Evolutionary conservation across 2,888 invertebrate species (phyloP), one percentile per base, ranked within the genome.

Genomic region (Hypercompe scribonia): DNA sequence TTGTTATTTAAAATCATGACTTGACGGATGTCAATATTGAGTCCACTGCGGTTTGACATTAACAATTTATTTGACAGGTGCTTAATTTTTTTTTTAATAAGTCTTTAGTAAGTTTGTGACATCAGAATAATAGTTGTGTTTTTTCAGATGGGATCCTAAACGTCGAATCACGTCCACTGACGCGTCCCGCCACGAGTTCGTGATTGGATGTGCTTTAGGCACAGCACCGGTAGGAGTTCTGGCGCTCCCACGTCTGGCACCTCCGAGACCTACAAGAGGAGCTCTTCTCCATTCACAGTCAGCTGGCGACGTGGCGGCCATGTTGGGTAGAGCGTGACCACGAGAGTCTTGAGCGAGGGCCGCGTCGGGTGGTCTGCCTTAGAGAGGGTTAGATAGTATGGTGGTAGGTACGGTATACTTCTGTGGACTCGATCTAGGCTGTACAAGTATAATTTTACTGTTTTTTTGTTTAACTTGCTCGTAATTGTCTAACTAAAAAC

Each of bases 161-260:
- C 97, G 98, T 78, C 97, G 99, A 79, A 97, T 99, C 97, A 99
- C 98, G 7, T 98, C 99, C 0, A 98, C 98, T 72, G 99, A 99
- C 90, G 99, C 99, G 3, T 96, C 98, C 34, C 97, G 97, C 71
- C 99, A 99, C 93, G 98, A 98, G 88, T 99, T 99, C 86, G 97
- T 97, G 81, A 96, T 96, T 13, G 96, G 97, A 8, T 93, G 93
- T 71, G 87, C 94, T 0, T 84, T 94, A 1, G 95, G 92, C 50
- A 81, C 90, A 80, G 93, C 93, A 79, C 96, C 91, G 65, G 93
- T 87, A 70, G 96, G 88, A 88, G 96, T 88, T 90, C 90, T 96
- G 89, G 89, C 96, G 1, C 86, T 93, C 3, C 94, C 94, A 0
- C 90, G 93, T 10, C 89, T 93, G 66, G 93, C 93, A 0, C 92